These are phyloP conservation scores for Coenobita brevimanus DNA, from an alignment of 1,140 invertebrate genomes.

Conservation along the genomic window DNA sequence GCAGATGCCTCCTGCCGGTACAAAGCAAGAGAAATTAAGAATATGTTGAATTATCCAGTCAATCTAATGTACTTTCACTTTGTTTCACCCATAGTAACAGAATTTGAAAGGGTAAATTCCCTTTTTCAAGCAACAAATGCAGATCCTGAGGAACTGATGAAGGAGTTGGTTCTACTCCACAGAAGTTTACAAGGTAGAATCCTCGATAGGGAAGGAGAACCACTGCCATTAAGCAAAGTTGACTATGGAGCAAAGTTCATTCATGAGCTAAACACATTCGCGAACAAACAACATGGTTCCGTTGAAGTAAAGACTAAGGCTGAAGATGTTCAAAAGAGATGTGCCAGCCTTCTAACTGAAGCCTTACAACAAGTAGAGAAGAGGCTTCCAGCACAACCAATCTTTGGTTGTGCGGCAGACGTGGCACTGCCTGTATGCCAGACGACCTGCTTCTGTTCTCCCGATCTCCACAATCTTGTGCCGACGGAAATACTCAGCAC, in stretches of 20 bases:
- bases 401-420: too few relatives aligned
- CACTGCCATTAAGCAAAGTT: conserved; percentile 14
- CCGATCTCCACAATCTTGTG: too few relatives aligned
- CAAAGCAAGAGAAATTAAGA: conserved; percentile 23
- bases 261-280: background rate
- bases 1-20: conserved; percentile 29
- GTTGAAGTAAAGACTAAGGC: background rate
- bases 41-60: conserved; percentile 7
- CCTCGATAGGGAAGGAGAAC: background rate
- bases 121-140: conserved; percentile 14
- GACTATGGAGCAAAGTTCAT: background rate
- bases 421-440: too few relatives aligned
- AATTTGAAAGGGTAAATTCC: conserved; percentile 18
- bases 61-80: conserved; percentile 31
- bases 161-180: conserved; percentile 37
- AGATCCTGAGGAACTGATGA: conserved; percentile 20
- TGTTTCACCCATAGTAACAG: conserved; percentile 19
- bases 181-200: conserved; percentile 1
- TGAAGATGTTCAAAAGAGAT: background rate
- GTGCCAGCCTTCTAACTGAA: background rate
- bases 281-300: background rate
- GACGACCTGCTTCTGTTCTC: too few relatives aligned
- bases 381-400: background rate
- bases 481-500: too few relatives aligned
- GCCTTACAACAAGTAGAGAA: background rate